Conservation (phyloP, 2,888 invertebrate genomes). For the Drosophila meridiana region DNA sequence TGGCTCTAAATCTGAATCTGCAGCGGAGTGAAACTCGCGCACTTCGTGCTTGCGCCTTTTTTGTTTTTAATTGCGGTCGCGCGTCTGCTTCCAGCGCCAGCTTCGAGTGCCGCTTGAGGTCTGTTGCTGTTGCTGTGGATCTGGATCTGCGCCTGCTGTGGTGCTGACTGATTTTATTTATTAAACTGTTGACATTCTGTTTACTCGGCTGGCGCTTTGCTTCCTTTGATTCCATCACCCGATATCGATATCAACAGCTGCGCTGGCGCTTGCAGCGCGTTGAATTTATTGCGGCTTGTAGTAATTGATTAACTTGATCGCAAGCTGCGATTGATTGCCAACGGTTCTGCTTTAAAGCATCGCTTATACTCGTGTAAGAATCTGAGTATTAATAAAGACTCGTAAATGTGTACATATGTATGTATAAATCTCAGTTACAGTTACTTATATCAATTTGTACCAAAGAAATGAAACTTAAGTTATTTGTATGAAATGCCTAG, state of each 20-base stretch:
- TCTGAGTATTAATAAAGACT: neutral
- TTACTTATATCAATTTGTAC: neutral
- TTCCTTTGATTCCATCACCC: conserved; percentile 37
- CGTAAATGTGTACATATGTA: neutral
- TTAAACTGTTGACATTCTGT: conserved; percentile 81
- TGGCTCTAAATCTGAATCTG: conserved; percentile 25
- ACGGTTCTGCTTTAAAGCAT: conserved; percentile 17
- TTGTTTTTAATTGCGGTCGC: conserved; percentile 69
- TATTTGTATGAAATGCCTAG: neutral
- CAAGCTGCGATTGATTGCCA: conserved; percentile 49
- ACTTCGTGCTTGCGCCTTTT: conserved; percentile 31
- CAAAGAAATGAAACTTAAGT: neutral
- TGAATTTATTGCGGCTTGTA: conserved; percentile 66
- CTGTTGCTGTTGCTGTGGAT: conserved; percentile 16
- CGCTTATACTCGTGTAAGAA: neutral
- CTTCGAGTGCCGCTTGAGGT: conserved; percentile 1
- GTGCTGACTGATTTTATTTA: conserved; percentile 79
- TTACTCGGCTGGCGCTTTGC: conserved; percentile 53
- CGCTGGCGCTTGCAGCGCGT: conserved; percentile 57
- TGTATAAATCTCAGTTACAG: neutral
- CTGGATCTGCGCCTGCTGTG: conserved; percentile 40
- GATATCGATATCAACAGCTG: conserved; percentile 65
- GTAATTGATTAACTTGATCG: conserved; percentile 62
- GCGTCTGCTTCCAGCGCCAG: conserved; percentile 29
- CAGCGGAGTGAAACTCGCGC: conserved; percentile 39